Evolutionary conservation across 2,113 vertebrate species (phyloP).

Genomic region (Gobiocypris rarus): DNA sequence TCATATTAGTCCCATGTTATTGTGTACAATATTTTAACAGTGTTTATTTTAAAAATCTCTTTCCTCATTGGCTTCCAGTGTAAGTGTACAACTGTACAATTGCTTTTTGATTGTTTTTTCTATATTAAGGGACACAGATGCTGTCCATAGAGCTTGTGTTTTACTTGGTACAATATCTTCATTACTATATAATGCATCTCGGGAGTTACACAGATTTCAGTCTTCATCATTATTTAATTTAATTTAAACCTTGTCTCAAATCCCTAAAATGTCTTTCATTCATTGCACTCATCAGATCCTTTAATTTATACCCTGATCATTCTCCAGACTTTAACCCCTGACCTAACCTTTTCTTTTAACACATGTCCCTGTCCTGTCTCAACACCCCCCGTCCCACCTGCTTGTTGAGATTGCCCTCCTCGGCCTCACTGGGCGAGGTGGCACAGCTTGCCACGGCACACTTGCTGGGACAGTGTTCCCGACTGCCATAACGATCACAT

Average conservation of each 20-base stretch:
- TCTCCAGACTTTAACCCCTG: neutral
- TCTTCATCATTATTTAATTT: neutral
- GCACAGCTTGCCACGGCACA: constrained; percentile 84
- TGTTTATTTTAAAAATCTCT: no score
- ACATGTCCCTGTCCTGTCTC: constrained; percentile 12
- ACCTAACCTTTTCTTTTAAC: neutral
- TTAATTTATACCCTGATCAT: neutral
- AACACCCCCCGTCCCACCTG: constrained; percentile 80
- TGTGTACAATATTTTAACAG: no score
- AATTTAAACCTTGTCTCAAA: neutral
- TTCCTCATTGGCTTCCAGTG: neutral
- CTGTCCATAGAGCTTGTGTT: neutral
- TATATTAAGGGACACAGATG: neutral
- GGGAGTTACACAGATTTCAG: neutral
- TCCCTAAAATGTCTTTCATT: neutral
- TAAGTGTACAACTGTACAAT: neutral
- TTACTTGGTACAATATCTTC: neutral
- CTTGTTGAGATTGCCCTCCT: constrained; percentile 80
- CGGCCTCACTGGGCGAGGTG: constrained; percentile 81
- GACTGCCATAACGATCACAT: constrained; percentile 90
- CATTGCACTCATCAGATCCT: neutral
- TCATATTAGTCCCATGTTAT: neutral
- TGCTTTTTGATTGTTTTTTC: neutral
- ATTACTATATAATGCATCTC: neutral
- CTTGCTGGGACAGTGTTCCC: constrained; percentile 84